phyloP scores from a whole-genome alignment of 2,888 invertebrate genomes.

The Cephalotes varians region DNA sequence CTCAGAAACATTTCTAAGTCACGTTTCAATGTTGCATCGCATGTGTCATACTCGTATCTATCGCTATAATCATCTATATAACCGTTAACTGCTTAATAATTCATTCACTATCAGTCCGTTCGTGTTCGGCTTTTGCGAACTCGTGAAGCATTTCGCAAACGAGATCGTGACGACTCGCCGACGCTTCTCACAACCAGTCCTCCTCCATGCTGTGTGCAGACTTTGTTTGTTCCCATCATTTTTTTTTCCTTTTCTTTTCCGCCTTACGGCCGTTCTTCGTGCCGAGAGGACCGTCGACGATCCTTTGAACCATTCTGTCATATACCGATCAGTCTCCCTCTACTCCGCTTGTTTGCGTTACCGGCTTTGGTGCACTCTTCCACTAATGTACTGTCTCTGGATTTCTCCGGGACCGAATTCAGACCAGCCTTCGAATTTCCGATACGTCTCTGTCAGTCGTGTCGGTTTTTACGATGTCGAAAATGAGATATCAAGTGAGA shows the following conservation, averaged over 20 bases:
- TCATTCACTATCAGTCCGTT: background rate
- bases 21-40: background rate
- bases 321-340: background rate
- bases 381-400: background rate
- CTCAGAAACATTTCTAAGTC: conserved; percentile 15
- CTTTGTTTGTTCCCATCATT: conserved; percentile 7
- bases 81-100: background rate
- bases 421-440: background rate
- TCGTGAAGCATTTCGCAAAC: conserved; percentile 1
- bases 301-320: background rate
- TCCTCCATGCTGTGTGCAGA: background rate
- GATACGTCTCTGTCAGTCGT: background rate
- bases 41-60: background rate
- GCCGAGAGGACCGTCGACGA: background rate
- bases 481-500: background rate
- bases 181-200: background rate
- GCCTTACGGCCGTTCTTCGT: too few species aligned
- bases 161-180: conserved; percentile 16
- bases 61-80: background rate
- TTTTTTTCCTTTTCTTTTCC: background rate
- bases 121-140: conserved; percentile 12
- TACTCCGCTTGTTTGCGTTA: background rate
- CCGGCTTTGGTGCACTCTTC: background rate
- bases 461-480: background rate
- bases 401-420: background rate